These are phyloP conservation scores for Phataginus tetradactyla DNA, from an alignment of 2,797 vertebrate genomes.

Conservation along the genomic window DNA sequence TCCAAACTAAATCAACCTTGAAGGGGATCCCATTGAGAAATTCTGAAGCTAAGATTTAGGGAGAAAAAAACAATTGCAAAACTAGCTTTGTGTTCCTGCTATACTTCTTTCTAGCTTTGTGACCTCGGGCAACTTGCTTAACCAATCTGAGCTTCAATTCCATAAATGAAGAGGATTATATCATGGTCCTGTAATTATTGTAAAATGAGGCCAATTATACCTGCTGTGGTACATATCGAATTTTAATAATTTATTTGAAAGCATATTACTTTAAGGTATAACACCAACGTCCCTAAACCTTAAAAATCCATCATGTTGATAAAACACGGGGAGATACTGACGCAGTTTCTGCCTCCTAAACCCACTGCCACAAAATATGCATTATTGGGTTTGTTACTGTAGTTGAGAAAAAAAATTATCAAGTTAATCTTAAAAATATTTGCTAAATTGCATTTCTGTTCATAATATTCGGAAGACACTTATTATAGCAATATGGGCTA, in stretches of 20 bases:
- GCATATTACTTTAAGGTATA: not conserved
- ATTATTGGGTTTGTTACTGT: not conserved
- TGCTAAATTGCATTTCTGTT: not conserved
- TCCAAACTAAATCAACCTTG: not conserved
- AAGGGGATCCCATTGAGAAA: not conserved
- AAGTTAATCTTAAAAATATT: not conserved
- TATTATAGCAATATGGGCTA: not conserved
- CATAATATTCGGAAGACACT: not conserved
- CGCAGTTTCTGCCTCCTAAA: not conserved
- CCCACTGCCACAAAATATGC: not conserved
- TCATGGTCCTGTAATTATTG: no score
- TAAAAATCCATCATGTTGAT: constrained; percentile 14
- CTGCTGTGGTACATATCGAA: not conserved
- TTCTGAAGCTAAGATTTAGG: not conserved
- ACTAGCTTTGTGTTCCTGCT: not conserved
- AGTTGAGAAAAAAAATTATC: not conserved
- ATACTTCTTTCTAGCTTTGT: not conserved
- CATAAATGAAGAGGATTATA: no score
- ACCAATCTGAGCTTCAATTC: not conserved
- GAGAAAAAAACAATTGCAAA: constrained; percentile 7
- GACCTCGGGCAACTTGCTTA: not conserved
- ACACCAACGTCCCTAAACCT: not conserved
- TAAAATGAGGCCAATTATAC: not conserved
- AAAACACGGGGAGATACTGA: not conserved
- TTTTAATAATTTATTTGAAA: constrained; percentile 18